Evolutionary conservation across 2,113 vertebrate genomes (phyloP).

Genomic region (Eolophus roseicapilla): DNA sequence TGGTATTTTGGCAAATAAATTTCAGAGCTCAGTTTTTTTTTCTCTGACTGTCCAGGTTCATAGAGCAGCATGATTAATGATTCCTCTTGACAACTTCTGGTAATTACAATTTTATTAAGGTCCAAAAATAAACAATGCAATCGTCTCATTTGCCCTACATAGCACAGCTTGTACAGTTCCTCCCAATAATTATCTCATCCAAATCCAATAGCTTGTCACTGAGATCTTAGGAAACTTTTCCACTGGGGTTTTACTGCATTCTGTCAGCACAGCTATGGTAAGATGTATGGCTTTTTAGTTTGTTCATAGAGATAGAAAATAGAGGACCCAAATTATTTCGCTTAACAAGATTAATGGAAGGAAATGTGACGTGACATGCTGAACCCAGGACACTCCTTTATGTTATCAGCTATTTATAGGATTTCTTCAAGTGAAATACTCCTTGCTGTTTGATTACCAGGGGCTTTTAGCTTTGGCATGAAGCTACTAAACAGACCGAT

Average conservation of each 20-base stretch:
- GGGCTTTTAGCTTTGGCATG: neutral
- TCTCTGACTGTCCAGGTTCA: neutral
- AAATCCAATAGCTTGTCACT: neutral
- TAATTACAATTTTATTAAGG: slow-evolving; percentile 23
- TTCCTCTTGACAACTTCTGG: neutral
- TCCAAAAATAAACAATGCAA: neutral
- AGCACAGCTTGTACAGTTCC: neutral
- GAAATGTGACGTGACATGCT: neutral
- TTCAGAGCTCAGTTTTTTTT: neutral
- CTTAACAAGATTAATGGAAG: slow-evolving; percentile 6
- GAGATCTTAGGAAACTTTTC: slow-evolving; percentile 7
- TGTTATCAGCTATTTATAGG: neutral
- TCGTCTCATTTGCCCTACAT: neutral
- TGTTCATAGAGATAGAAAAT: neutral
- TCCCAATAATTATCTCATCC: slow-evolving; percentile 8
- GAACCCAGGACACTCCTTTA: no score
- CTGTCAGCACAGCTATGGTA: neutral
- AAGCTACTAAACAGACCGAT: neutral
- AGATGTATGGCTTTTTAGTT: neutral
- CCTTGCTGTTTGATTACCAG: neutral
- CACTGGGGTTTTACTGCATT: neutral
- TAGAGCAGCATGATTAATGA: neutral
- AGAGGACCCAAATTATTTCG: neutral
- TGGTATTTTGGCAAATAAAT: slow-evolving; percentile 7
- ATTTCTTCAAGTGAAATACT: neutral